Base-by-base conservation (phyloP, 2,888 invertebrate genomes). In the Gerris lacustris region DNA sequence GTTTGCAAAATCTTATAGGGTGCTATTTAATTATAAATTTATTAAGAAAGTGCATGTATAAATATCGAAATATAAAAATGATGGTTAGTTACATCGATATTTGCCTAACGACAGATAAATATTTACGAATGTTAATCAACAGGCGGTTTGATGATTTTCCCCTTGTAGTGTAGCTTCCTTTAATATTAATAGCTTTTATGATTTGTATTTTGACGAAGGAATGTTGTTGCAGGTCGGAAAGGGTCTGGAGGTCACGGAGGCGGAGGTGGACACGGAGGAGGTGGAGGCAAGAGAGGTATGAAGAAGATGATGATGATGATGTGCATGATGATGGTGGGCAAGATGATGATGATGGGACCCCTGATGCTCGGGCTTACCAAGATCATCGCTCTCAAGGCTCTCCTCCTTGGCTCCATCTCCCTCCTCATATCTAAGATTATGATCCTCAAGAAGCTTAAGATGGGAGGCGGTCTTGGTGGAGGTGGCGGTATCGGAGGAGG, bases 291-390 rank as follows among this genome's bases (percentile, higher is more conserved):
- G 71, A 76, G 76, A 66, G 75, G 75, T 11, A 73, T 76, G 75
- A 77, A 76, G 74, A 77, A 76, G 70, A 74, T 77, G 75, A 76
- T 76, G 76, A 76, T 76, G 76, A 72, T 76, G 75, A 73, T 76
- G 69, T 75, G 76, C 47, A 76, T 77, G 75, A 74, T 77, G 75
- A 75, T 74, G 70, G 75, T 74, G 66, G 72, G 74, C 67, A 76
- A 76, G 67, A 63, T 75, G 66, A 72, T 75, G 67, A 74, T 76
- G 75, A 67, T 77, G 67, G 76, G 75, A 11, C 76, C 76, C 6
- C 66, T 76, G 70, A 72, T 77, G 72, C 73, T 77, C 71, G 77
- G 76, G 11, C 64, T 76, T 45, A 73, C 75, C 43, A 75, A 76
- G 66, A 62, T 77, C 31, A 74, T 75, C 69, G 77, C 77, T 1